Conservation (phyloP, 2,888 invertebrate genomes). For the Pterostichus niger region DNA sequence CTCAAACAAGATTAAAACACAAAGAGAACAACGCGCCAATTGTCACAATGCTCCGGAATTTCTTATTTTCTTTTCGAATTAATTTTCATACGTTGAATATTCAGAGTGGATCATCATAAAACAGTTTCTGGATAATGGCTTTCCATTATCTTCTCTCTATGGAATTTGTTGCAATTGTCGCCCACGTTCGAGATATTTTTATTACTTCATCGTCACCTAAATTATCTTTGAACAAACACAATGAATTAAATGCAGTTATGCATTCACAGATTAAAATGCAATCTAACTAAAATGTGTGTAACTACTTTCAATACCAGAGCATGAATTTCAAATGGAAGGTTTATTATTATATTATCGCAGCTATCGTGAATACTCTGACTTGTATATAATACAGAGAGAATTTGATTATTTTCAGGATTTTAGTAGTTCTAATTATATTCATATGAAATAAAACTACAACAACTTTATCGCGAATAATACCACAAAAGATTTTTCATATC, state of each 20-base stretch:
- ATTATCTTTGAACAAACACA: background rate
- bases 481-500: too few species aligned
- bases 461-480: too few species aligned
- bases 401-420: too few species aligned
- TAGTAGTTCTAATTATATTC: too few species aligned
- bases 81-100: conserved; percentile 57
- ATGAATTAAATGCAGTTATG: background rate
- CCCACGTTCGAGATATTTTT: background rate
- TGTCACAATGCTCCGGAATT: conserved; percentile 44
- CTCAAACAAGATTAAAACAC: conserved; percentile 65
- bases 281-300: too few species aligned
- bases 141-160: conserved; percentile 1
- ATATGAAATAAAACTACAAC: too few species aligned
- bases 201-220: background rate
- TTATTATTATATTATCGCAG: too few species aligned
- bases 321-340: too few species aligned
- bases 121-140: conserved; percentile 3
- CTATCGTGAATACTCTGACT: too few species aligned
- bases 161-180: background rate
- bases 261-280: too few species aligned
- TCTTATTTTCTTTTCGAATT: conserved; percentile 62
- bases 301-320: too few species aligned
- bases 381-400: too few species aligned
- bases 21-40: conserved; percentile 58
- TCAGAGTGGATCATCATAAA: conserved; percentile 38